Percentiles rank a stretch among this genome's conserved stretches.
These are phyloP conservation scores for Drosophila gunungcola DNA, from an alignment of 1,140 invertebrate genomes.

Conservation along the genomic window DNA sequence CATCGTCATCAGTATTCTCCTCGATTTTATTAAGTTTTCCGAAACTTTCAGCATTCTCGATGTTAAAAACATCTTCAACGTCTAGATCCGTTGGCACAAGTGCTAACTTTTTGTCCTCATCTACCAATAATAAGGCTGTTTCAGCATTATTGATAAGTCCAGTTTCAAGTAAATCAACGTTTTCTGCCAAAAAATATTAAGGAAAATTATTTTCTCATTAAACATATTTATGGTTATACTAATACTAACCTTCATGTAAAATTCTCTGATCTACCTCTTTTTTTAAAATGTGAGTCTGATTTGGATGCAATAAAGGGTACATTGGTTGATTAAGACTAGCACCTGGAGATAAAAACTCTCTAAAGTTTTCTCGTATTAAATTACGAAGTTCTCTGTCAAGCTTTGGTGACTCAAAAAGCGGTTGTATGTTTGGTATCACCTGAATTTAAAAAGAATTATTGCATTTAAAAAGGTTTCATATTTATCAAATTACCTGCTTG, in stretches of 20 bases:
- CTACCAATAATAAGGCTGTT: constrained; percentile 35
- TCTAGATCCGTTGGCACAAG: constrained; percentile 62
- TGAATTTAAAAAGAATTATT: constrained; percentile 19
- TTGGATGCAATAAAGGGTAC: constrained; percentile 44
- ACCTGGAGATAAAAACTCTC: constrained; percentile 92
- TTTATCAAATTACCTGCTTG: constrained; percentile 89
- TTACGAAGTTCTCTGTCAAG: constrained; percentile 94
- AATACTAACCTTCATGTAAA: constrained; percentile 39
- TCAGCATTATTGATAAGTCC: constrained; percentile 29
- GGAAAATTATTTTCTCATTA: neutral
- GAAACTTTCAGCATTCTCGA: constrained; percentile 90
- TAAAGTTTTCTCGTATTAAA: constrained; percentile 95
- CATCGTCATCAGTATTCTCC: constrained; percentile 93
- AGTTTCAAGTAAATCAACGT: constrained; percentile 36
- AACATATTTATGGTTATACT: neutral
- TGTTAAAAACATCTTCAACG: constrained; percentile 91
- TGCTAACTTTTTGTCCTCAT: constrained; percentile 63
- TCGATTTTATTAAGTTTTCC: constrained; percentile 86
- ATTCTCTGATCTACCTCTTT: constrained; percentile 70
- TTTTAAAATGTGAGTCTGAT: constrained; percentile 58
- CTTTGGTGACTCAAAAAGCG: constrained; percentile 96
- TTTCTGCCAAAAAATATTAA: constrained; percentile 37
- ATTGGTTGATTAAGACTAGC: constrained; percentile 72
- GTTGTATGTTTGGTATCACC: constrained; percentile 92
- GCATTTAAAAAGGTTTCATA: neutral